A percentile compares a stretch with the other conserved stretches of the same genome.
These are phyloP conservation scores for Halotydeus destructor DNA, from an alignment of 1,140 invertebrate species.

Conservation along the genomic window DNA sequence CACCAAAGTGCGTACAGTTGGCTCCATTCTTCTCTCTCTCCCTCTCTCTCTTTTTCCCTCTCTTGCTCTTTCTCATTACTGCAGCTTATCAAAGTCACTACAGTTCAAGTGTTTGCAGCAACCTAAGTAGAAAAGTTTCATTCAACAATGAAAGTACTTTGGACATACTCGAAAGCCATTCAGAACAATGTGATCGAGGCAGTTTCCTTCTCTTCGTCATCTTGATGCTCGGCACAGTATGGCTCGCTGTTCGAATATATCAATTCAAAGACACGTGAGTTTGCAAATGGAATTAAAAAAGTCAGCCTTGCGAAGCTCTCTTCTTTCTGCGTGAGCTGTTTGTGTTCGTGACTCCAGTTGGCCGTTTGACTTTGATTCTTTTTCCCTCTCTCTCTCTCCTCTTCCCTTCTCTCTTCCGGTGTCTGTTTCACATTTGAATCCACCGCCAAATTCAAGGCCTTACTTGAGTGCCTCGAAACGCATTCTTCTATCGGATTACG, in stretches of 20 bases:
- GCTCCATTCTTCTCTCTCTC: not conserved
- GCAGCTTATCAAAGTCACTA: too few species aligned
- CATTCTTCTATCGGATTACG: constrained; percentile 32
- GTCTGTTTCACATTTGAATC: constrained; percentile 1
- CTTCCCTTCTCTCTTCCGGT: constrained; percentile 9
- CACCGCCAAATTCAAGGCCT: constrained; percentile 23
- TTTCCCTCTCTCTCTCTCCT: constrained; percentile 3
- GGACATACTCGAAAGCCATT: not conserved
- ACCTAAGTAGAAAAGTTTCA: not conserved
- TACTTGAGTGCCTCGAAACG: constrained; percentile 28
- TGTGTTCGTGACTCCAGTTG: not conserved
- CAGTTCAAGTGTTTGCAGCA: too few species aligned
- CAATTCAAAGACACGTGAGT: constrained; percentile 41
- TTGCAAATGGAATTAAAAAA: not conserved
- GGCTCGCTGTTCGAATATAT: constrained; percentile 37
- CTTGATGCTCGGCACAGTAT: constrained; percentile 38
- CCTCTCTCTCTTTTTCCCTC: too few species aligned
- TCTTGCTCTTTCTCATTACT: too few species aligned
- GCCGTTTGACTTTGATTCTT: constrained; percentile 1
- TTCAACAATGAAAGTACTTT: not conserved
- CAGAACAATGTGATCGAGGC: constrained; percentile 25
- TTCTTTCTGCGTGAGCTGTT: not conserved
- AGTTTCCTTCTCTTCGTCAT: constrained; percentile 36
- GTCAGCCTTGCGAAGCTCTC: not conserved
- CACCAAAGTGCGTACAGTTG: not conserved